Evolutionary conservation across 2,797 vertebrate genomes (phyloP).

Genomic region (Lepidocolaptes lacrymiger): DNA sequence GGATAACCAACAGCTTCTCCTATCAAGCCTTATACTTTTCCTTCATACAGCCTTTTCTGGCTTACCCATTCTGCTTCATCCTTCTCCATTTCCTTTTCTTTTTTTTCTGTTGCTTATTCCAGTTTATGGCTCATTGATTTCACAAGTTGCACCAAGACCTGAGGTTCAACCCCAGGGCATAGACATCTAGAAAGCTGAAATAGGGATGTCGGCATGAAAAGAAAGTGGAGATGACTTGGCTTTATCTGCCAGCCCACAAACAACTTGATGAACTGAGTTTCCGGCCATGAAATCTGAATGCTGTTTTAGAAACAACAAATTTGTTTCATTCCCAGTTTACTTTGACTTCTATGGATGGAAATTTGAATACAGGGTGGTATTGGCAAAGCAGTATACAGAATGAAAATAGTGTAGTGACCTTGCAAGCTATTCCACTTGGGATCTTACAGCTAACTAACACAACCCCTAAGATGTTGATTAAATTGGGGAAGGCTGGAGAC

Average conservation of each 20-base stretch:
- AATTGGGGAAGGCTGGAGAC: neutral
- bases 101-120: constrained; percentile 26
- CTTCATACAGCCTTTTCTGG: neutral
- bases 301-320: constrained; percentile 2
- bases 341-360: neutral
- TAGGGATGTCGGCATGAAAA: neutral
- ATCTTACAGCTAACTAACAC: neutral
- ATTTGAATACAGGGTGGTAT: neutral
- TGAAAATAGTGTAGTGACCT: neutral
- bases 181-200: constrained; percentile 18
- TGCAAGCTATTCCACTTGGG: neutral
- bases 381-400: neutral
- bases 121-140: constrained; percentile 24
- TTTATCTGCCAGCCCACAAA: neutral
- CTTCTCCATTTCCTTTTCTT: neutral
- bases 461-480: neutral
- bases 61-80: neutral
- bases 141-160: neutral
- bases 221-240: neutral
- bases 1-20: neutral
- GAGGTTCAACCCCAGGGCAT: neutral
- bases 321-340: neutral
- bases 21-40: neutral
- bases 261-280: neutral
- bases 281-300: neutral